A percentile compares a stretch with the other conserved stretches of the same genome.
Conservation (phyloP, 2,797 vertebrate genomes). For the Myotis findleyi region DNA sequence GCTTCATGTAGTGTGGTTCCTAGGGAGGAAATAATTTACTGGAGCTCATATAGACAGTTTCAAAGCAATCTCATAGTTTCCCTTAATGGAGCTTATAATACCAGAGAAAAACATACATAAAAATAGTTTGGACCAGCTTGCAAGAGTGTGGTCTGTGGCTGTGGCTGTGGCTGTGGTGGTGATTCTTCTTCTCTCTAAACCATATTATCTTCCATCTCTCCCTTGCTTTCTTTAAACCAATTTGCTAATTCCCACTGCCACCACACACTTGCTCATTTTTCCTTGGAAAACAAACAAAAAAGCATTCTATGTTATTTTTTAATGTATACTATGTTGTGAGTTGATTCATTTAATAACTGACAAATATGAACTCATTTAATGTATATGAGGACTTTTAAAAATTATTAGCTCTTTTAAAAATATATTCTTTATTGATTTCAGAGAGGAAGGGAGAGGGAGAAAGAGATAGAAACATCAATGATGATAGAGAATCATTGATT, state of each 20-base stretch:
- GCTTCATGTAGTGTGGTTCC: slow-evolving; percentile 16
- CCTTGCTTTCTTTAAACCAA: neutral
- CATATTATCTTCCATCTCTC: neutral
- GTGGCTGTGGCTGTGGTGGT: neutral
- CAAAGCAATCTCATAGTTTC: neutral
- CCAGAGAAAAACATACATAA: neutral
- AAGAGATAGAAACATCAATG: neutral
- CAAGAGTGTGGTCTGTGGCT: neutral
- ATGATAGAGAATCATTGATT: neutral
- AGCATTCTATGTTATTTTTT: neutral
- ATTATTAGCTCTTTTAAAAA: neutral
- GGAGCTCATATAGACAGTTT: neutral
- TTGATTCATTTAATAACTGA: neutral
- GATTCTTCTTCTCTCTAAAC: slow-evolving; percentile 25
- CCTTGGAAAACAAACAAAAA: neutral
- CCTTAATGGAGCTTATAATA: neutral
- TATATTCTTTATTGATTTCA: too few relatives aligned
- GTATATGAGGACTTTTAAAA: neutral
- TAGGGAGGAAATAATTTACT: slow-evolving; percentile 1
- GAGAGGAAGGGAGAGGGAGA: neutral
- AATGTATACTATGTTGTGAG: neutral
- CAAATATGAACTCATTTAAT: neutral
- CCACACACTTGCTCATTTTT: neutral
- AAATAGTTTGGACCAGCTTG: neutral
- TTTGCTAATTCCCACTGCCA: neutral